Evolutionary conservation across 2,113 vertebrate species (phyloP).

Genomic region (Turnix velox): DNA sequence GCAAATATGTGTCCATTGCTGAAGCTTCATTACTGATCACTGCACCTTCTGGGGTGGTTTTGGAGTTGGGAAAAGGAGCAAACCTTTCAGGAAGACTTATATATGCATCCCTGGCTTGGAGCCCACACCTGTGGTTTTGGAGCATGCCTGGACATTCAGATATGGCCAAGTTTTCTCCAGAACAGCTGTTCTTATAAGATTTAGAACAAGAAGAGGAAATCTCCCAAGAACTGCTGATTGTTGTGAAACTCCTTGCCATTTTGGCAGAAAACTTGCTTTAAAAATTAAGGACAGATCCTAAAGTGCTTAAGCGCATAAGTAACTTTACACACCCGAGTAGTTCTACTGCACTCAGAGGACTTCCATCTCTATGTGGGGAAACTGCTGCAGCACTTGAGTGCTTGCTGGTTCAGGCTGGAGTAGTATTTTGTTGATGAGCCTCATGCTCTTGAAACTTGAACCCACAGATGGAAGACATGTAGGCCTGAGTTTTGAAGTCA

Average conservation of each 20-base stretch:
- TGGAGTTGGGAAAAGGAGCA: not conserved
- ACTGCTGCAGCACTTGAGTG: not conserved
- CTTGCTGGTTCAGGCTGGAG: not conserved
- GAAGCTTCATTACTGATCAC: not conserved
- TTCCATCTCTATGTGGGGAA: not conserved
- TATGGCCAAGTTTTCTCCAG: slow-evolving; percentile 44
- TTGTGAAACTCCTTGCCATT: slow-evolving; percentile 41
- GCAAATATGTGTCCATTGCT: not conserved
- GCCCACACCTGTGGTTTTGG: slow-evolving; percentile 58
- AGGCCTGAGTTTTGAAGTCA: not conserved
- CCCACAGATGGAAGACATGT: not conserved
- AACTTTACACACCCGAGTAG: not conserved
- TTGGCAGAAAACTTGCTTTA: slow-evolving; percentile 40
- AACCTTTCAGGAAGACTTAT: slow-evolving; percentile 4
- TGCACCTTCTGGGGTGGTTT: not conserved
- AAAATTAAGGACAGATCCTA: slow-evolving; percentile 32
- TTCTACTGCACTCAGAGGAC: not conserved
- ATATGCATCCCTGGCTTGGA: slow-evolving; percentile 27
- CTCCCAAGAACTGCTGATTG: slow-evolving; percentile 50
- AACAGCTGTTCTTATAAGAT: slow-evolving; percentile 44
- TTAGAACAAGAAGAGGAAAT: slow-evolving; percentile 57
- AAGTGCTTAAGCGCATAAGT: slow-evolving; percentile 9
- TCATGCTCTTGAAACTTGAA: not conserved
- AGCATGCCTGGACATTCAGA: slow-evolving; percentile 14
- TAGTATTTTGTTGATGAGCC: not conserved